These are phyloP conservation scores for Eupithecia insigniata DNA, from an alignment of 2,888 invertebrate species.

Conservation along the genomic window DNA sequence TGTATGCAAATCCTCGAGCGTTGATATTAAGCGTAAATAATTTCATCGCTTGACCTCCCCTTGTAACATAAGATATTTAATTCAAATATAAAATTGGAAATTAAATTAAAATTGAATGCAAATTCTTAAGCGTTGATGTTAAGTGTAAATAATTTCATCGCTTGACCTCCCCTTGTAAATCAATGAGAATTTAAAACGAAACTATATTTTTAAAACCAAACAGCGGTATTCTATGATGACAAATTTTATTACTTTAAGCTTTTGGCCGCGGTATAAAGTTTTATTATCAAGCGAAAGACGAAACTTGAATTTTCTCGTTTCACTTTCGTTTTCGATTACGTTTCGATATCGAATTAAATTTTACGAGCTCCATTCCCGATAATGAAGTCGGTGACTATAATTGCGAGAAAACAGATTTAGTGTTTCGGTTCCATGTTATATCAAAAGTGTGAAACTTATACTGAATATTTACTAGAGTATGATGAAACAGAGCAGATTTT, in stretches of 20 bases:
- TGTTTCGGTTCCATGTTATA: slow-evolving; percentile 33
- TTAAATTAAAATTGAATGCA: slow-evolving; percentile 2
- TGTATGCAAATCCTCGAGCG: background rate
- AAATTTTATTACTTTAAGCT: slow-evolving; percentile 35
- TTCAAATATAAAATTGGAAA: background rate
- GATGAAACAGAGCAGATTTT: too few species aligned
- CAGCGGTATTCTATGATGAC: slow-evolving; percentile 36
- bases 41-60: background rate
- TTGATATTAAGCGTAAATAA: slow-evolving; percentile 5
- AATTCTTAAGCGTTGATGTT: background rate
- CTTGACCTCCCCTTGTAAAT: slow-evolving; percentile 18
- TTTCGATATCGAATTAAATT: slow-evolving; percentile 44
- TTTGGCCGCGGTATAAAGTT: slow-evolving; percentile 13
- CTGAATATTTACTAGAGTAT: background rate
- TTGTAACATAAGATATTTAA: slow-evolving; percentile 11
- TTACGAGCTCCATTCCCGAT: slow-evolving; percentile 44
- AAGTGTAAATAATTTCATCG: slow-evolving; percentile 6
- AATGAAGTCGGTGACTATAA: slow-evolving; percentile 42
- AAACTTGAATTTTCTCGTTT: slow-evolving; percentile 41
- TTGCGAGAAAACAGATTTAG: slow-evolving; percentile 44
- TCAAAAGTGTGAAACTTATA: background rate
- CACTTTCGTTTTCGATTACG: slow-evolving; percentile 46
- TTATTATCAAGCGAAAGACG: slow-evolving; percentile 24
- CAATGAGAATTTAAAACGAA: slow-evolving; percentile 1
- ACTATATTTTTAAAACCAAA: slow-evolving; percentile 17